Conservation (phyloP, 2,113 vertebrate genomes). For the Micronisus gabar region DNA sequence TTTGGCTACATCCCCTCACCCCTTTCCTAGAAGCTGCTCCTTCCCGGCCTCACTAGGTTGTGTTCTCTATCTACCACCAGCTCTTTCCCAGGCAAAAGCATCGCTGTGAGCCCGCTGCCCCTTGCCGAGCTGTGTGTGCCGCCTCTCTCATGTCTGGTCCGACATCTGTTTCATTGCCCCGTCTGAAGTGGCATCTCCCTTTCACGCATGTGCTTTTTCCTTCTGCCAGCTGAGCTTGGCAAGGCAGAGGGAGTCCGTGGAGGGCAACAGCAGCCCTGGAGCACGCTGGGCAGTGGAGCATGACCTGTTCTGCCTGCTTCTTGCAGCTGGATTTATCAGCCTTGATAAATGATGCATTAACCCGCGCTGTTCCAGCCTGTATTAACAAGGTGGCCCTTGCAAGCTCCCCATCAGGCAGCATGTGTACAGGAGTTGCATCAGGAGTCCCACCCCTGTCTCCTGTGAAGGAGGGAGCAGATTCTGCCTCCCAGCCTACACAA, state of each 20-base stretch:
- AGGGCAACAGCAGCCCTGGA: neutral
- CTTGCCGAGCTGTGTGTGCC: neutral
- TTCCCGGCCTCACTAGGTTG: neutral
- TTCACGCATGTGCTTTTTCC: neutral
- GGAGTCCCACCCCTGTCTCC: neutral
- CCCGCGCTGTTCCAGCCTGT: accelerated
- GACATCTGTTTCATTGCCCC: neutral
- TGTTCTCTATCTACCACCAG: neutral
- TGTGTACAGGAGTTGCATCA: accelerated
- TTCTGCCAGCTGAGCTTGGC: neutral
- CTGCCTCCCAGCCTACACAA: neutral
- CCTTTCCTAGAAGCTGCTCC: neutral
- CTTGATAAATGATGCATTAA: neutral
- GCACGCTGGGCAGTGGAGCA: accelerated
- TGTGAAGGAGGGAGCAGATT: neutral
- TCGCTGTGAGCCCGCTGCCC: accelerated
- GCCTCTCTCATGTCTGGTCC: neutral
- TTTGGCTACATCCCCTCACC: neutral
- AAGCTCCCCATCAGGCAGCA: accelerated
- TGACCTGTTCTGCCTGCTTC: neutral
- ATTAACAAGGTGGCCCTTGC: neutral
- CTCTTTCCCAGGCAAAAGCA: neutral
- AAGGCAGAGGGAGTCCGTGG: accelerated
- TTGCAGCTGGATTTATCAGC: neutral
- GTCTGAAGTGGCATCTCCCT: neutral